Evolutionary conservation across 2,113 vertebrate genomes (phyloP).

Genomic region (Anhinga anhinga): DNA sequence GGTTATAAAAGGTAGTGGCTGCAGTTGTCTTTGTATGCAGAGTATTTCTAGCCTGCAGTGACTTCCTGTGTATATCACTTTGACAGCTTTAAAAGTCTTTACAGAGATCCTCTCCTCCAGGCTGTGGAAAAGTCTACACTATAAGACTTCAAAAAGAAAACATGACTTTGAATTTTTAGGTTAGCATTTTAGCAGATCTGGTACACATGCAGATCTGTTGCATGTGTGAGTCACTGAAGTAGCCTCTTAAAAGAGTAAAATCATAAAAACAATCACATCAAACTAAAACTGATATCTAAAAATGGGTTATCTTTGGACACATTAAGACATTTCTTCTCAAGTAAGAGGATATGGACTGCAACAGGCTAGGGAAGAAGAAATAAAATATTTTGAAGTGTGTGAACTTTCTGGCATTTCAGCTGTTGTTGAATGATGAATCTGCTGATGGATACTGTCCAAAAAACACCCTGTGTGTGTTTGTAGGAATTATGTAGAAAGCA

Average conservation of each 20-base stretch:
- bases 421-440: not conserved
- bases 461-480: not conserved
- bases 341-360: not conserved
- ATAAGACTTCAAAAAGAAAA: not conserved
- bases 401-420: not conserved
- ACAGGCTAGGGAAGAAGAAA: not conserved
- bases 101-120: not conserved
- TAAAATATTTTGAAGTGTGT: not conserved
- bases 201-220: not conserved
- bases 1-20: not conserved
- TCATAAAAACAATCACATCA: not conserved
- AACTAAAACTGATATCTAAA: not conserved
- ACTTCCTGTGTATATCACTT: not conserved
- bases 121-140: not conserved
- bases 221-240: not conserved
- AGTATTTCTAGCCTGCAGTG: not conserved
- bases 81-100: not conserved
- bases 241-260: not conserved
- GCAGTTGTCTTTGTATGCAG: not conserved
- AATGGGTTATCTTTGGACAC: not conserved
- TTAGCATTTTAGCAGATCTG: not conserved
- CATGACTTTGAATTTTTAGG: not conserved
- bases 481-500: not conserved
- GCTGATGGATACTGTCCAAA: not conserved
- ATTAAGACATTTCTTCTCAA: not conserved